Evolutionary conservation across 2,797 vertebrate species (phyloP).

Genomic region (Phylloscopus collybita): DNA sequence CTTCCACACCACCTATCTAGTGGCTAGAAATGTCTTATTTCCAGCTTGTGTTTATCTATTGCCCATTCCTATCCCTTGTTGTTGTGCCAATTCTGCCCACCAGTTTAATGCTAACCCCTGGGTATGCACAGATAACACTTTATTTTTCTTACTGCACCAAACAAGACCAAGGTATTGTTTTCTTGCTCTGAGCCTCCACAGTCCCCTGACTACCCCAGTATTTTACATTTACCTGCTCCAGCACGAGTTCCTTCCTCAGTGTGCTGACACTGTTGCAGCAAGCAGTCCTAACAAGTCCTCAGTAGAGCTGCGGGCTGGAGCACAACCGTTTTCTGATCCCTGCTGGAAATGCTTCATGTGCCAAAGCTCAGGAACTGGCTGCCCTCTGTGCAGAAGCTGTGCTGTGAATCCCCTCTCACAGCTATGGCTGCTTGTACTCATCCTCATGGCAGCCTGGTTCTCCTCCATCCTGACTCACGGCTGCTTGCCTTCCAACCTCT

Average conservation of each 20-base stretch:
- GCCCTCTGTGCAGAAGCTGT: neutral
- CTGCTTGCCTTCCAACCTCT: neutral
- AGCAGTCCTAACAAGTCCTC: neutral
- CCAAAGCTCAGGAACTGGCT: neutral
- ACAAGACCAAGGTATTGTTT: neutral
- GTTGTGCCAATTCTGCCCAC: neutral
- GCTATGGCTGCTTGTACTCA: neutral
- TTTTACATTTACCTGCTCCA: neutral
- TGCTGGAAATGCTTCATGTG: neutral
- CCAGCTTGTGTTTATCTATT: neutral
- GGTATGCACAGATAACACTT: neutral
- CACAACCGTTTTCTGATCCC: neutral
- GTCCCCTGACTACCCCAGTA: neutral
- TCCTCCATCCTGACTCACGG: neutral
- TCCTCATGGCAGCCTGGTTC: rapidly evolving
- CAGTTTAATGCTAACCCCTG: neutral
- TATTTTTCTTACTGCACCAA: neutral
- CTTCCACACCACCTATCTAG: rapidly evolving
- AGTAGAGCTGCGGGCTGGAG: neutral
- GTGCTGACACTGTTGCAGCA: neutral
- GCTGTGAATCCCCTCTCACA: neutral
- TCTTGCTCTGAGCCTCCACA: neutral
- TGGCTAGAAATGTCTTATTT: neutral
- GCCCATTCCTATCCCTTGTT: neutral
- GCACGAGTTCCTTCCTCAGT: neutral